Conservation (phyloP, 2,113 vertebrate species). For the Procavia capensis region DNA sequence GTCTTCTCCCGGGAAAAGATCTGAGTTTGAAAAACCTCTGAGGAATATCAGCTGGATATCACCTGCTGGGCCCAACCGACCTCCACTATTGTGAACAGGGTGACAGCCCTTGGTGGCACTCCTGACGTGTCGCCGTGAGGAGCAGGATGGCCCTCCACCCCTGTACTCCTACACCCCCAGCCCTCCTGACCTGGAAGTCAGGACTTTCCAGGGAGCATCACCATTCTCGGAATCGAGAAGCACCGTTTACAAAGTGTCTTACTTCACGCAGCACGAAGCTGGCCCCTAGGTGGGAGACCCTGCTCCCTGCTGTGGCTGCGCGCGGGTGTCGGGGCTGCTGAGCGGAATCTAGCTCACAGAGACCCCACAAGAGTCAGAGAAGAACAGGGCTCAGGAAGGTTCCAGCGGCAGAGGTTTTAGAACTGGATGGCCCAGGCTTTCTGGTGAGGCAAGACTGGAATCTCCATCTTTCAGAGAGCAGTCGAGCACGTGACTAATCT, state of each 20-base stretch:
- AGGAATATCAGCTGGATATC: background rate
- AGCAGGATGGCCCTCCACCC: background rate
- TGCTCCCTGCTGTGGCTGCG: too few species aligned
- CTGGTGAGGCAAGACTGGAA: background rate
- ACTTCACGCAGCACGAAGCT: background rate
- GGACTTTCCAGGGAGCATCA: background rate
- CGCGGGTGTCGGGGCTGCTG: too few species aligned
- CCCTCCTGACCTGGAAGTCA: fast-evolving
- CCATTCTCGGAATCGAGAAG: background rate
- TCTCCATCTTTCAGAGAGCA: background rate
- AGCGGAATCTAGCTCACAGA: background rate
- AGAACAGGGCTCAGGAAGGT: background rate
- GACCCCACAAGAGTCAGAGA: background rate
- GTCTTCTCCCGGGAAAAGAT: background rate
- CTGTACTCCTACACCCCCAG: fast-evolving
- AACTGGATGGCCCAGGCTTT: background rate
- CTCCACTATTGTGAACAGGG: constrained; percentile 27
- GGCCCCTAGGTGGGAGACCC: too few species aligned
- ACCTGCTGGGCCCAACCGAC: background rate
- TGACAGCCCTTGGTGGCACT: background rate
- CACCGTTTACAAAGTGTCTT: background rate
- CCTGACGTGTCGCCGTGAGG: background rate
- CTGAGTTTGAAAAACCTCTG: background rate
- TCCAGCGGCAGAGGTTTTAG: background rate
- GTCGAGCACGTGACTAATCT: background rate